A percentile compares a stretch with the other conserved stretches of the same genome.
Evolutionary conservation across 1,140 invertebrate species (phyloP).

Genomic region (Neuroterus valhalla): DNA sequence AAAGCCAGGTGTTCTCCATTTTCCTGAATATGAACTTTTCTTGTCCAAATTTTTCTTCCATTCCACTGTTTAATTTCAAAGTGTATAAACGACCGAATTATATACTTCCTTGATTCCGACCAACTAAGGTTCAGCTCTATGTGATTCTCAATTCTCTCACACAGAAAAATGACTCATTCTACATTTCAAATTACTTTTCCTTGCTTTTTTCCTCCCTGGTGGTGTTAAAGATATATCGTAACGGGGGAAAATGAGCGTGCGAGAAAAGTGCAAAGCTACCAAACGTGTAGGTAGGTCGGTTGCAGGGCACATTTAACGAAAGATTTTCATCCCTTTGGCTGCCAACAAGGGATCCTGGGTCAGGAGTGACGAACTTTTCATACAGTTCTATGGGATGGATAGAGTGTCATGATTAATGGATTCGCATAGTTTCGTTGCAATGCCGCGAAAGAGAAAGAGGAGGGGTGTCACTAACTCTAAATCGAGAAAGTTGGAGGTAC

Average conservation of each 20-base stretch:
- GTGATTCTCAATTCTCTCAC: background rate
- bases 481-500: constrained; percentile 1
- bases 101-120: background rate
- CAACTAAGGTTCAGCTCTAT: background rate
- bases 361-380: constrained; percentile 48
- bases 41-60: too few species aligned
- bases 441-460: constrained; percentile 37
- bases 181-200: constrained; percentile 23
- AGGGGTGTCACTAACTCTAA: background rate
- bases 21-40: too few species aligned
- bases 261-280: constrained; percentile 27
- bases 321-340: constrained; percentile 20
- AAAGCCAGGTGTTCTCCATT: too few species aligned
- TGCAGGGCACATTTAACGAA: background rate
- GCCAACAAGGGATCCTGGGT: constrained; percentile 42
- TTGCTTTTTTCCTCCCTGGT: constrained; percentile 6
- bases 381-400: constrained; percentile 43
- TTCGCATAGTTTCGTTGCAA: constrained; percentile 39
- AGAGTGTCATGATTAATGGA: constrained; percentile 49
- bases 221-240: background rate
- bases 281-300: background rate
- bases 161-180: constrained; percentile 19
- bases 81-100: background rate
- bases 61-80: too few species aligned
- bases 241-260: background rate